These are phyloP conservation scores for Andrena hattorfiana DNA, from an alignment of 2,888 invertebrate species.

Conservation along the genomic window DNA sequence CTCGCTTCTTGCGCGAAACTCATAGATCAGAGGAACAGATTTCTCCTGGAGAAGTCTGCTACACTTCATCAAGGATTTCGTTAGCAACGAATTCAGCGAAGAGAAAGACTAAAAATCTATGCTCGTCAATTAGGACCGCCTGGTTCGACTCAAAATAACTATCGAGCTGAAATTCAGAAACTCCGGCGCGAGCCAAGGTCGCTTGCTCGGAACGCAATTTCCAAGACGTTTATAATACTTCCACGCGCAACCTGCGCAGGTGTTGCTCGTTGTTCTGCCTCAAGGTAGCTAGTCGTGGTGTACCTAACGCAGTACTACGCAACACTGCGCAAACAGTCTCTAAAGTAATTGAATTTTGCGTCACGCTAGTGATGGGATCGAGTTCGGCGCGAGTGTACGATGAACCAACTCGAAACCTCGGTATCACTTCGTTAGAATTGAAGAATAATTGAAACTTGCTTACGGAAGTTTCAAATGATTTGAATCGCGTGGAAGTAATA, in stretches of 20 bases:
- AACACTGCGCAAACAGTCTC: constrained; percentile 7
- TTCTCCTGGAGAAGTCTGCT: not conserved
- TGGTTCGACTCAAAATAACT: constrained; percentile 12
- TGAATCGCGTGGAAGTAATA: too few species aligned
- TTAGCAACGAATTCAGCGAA: not conserved
- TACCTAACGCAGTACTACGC: constrained; percentile 12
- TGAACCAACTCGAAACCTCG: not conserved
- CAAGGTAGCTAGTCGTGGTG: constrained; percentile 20
- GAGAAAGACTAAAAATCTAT: not conserved
- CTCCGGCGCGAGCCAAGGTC: constrained; percentile 40
- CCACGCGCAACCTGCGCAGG: constrained; percentile 17
- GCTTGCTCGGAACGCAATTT: constrained; percentile 23
- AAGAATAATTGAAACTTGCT: not conserved
- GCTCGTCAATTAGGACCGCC: constrained; percentile 26
- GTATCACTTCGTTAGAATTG: not conserved
- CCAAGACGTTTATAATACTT: constrained; percentile 19
- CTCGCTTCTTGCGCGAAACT: not conserved
- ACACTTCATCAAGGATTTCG: not conserved
- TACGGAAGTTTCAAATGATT: too few species aligned
- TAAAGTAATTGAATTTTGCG: constrained; percentile 32
- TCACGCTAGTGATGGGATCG: not conserved
- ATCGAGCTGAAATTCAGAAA: constrained; percentile 23
- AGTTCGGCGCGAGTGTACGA: not conserved
- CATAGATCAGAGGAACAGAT: not conserved
- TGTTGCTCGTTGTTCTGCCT: constrained; percentile 21